phyloP scores from a whole-genome alignment of 2,888 invertebrate species.

The Sesia apiformis region DNA sequence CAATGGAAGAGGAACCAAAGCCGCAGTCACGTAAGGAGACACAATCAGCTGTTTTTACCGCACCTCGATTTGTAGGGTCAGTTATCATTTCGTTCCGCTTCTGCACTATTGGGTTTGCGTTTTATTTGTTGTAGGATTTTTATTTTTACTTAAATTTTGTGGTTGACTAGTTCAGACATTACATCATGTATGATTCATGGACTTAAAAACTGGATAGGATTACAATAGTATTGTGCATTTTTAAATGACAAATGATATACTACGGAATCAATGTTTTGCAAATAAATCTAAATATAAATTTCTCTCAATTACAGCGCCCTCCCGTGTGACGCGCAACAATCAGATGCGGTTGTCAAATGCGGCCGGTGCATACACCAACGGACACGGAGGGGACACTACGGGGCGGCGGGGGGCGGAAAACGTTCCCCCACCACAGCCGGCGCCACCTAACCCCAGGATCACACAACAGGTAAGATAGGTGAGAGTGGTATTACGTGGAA shows the following conservation, averaged over 20 bases:
- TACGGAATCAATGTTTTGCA: too few species aligned
- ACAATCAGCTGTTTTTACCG: not conserved
- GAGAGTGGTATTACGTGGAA: too few species aligned
- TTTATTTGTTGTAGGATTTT: not conserved
- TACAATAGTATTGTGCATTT: too few species aligned
- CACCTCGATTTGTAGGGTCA: not conserved
- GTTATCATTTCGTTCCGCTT: not conserved
- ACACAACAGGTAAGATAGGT: slow-evolving; percentile 53
- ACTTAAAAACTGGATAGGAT: not conserved
- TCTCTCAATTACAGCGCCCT: slow-evolving; percentile 38
- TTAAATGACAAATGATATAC: too few species aligned
- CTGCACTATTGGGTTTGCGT: not conserved
- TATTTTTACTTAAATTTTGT: not conserved
- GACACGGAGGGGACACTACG: slow-evolving; percentile 74
- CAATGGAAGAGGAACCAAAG: slow-evolving; percentile 26
- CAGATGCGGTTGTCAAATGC: slow-evolving; percentile 73
- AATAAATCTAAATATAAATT: too few species aligned
- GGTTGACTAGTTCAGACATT: not conserved
- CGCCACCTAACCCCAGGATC: slow-evolving; percentile 51
- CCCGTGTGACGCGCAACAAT: slow-evolving; percentile 66
- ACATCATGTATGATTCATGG: slow-evolving; percentile 8
- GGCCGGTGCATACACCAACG: slow-evolving; percentile 70
- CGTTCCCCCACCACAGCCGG: slow-evolving; percentile 72
- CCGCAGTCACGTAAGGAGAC: slow-evolving; percentile 48
- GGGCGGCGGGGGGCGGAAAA: slow-evolving; percentile 77